Percentiles rank a stretch among this genome's conserved stretches.
These are phyloP conservation scores for Chrysochloris asiatica DNA, from an alignment of 2,113 vertebrate genomes.

Conservation along the genomic window DNA sequence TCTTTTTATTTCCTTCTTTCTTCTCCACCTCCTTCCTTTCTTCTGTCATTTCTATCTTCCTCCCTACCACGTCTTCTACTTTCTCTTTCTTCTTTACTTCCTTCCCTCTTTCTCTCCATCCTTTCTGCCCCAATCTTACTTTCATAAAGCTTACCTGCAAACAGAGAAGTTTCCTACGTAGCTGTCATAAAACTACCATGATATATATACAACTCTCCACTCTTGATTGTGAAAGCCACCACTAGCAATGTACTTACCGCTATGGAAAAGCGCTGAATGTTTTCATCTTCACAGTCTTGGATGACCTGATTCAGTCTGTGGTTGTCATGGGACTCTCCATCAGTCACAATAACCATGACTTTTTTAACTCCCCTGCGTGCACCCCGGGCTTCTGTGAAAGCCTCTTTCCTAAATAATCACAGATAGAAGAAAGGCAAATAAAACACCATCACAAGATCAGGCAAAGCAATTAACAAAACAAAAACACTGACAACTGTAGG, in stretches of 20 bases:
- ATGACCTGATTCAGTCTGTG: constrained; percentile 87
- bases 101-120: neutral
- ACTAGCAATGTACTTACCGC: constrained; percentile 89
- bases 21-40: too few species aligned
- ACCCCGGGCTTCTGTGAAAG: constrained; percentile 92
- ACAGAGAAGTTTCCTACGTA: neutral
- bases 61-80: neutral
- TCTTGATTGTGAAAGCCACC: neutral
- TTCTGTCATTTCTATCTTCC: neutral
- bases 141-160: neutral
- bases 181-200: neutral
- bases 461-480: neutral
- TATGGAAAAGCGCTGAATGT: constrained; percentile 94
- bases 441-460: neutral
- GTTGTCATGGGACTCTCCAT: constrained; percentile 96
- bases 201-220: neutral
- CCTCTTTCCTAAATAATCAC: constrained; percentile 87
- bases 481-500: neutral
- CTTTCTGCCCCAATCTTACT: neutral
- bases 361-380: constrained; percentile 93
- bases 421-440: constrained; percentile 43
- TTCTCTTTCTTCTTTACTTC: neutral
- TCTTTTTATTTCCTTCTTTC: too few species aligned
- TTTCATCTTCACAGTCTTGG: constrained; percentile 87
- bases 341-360: constrained; percentile 98